Evolutionary conservation across 2,888 invertebrate genomes (phyloP), one percentile per base, ranked within the genome.

Genomic region (Panopea generosa): DNA sequence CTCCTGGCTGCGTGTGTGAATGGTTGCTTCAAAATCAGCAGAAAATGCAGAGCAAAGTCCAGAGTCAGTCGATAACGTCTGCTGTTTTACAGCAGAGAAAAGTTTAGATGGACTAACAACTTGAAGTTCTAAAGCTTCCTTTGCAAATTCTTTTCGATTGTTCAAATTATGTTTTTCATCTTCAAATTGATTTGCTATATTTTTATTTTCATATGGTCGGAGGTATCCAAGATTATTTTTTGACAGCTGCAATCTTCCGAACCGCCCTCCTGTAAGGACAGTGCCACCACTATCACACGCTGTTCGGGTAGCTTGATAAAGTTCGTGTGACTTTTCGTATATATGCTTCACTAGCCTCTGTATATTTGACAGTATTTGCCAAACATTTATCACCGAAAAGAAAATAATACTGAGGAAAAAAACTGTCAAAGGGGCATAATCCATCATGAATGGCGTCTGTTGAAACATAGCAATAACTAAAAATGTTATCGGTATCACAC

Each of bases 351-450:
- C 60, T 14, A 85, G 65, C 24, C 86, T 74, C 69, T 83, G 84
- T 16, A 84, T 61, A 24, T 81, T 77, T 47, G 76, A 65, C 18
- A 84, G 57, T 20, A 86, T 84, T 43, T 84, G 73, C 87, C 87
- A 87, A 2, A 86, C 78, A 55, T 86, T 86, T 9, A 86, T 79
- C 24, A 85, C 87, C n/a, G 83, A 83, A 66, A 84, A 86, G 61
- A 87, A 86, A 45, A 86, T 82, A 16, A 85, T 82, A 57, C 84
- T 83, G 6, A 87, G 61, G 57, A 87, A 87, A 53, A 85, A 87
- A 47, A 85, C 62, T 22, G 83, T 84, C 7, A 87, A 66, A 9
- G 84, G 74, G 11, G 79, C 68, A 49, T 84, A 81, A 11, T 77
- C 69, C 87, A 87, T 87, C 4, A 61, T 65, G 43, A 86, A 85